Evolutionary conservation across 2,888 invertebrate genomes (phyloP).

Genomic region (Noctua comes): DNA sequence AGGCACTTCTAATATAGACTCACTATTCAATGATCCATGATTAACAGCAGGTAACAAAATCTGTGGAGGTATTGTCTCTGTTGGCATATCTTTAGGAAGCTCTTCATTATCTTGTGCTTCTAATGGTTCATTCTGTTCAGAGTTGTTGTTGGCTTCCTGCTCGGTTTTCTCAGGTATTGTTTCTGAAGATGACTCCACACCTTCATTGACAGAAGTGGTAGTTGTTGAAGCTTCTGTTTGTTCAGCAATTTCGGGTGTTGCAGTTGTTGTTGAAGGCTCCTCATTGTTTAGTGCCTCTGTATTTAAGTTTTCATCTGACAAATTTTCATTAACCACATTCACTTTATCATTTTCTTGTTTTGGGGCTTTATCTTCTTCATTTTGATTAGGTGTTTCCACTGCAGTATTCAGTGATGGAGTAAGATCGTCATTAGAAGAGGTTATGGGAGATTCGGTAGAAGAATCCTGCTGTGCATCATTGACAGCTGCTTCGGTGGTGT

Average conservation of each 20-base stretch:
- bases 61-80: slow-evolving; percentile 54
- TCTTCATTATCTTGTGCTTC: slow-evolving; percentile 37
- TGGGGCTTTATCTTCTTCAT: slow-evolving; percentile 45
- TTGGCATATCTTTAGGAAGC: slow-evolving; percentile 24
- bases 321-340: slow-evolving; percentile 29
- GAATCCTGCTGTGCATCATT: slow-evolving; percentile 59
- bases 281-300: slow-evolving; percentile 23
- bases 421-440: slow-evolving; percentile 59
- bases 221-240: slow-evolving; percentile 18
- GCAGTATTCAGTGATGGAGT: slow-evolving; percentile 60
- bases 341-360: slow-evolving; percentile 40
- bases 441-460: slow-evolving; percentile 61
- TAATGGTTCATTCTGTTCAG: slow-evolving; percentile 16
- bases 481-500: slow-evolving; percentile 76
- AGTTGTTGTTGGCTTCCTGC: slow-evolving; percentile 6
- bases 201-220: slow-evolving; percentile 19
- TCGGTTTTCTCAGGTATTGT: slow-evolving; percentile 1
- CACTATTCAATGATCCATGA: slow-evolving; percentile 59
- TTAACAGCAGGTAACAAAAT: slow-evolving; percentile 62
- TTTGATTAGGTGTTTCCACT: slow-evolving; percentile 51
- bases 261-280: slow-evolving; percentile 9
- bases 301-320: slow-evolving; percentile 19
- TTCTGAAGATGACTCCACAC: slow-evolving; percentile 27
- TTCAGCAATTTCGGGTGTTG: neutral
- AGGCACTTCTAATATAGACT: slow-evolving; percentile 68